phyloP scores from a whole-genome alignment of 2,113 vertebrate species.

The Ornithorhynchus anatinus region DNA sequence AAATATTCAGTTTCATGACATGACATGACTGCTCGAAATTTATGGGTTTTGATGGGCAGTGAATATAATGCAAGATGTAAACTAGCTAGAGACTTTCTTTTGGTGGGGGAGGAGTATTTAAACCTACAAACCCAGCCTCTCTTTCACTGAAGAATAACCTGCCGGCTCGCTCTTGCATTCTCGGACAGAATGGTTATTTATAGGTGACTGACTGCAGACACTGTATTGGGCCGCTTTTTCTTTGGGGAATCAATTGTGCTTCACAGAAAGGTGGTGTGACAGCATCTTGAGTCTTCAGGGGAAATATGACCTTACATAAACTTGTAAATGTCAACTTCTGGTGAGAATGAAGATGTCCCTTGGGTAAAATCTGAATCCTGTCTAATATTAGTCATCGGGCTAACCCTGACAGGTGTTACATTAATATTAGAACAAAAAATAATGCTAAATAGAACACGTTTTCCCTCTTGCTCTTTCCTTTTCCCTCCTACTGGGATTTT shows the following conservation, averaged over 20 bases:
- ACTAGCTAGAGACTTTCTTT: neutral
- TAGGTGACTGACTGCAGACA: neutral
- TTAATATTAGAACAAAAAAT: neutral
- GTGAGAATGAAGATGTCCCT: neutral
- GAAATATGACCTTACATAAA: constrained; percentile 49
- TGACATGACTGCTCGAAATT: too few relatives aligned
- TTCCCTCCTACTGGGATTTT: too few relatives aligned
- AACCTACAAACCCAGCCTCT: neutral
- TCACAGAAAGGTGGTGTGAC: constrained; percentile 12
- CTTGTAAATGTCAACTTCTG: constrained; percentile 47
- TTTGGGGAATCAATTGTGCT: constrained; percentile 40
- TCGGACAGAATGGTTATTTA: neutral
- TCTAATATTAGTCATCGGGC: neutral
- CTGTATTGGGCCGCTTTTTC: neutral
- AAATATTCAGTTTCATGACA: too few relatives aligned
- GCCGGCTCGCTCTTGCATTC: neutral
- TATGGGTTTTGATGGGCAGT: too few relatives aligned
- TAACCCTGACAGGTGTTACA: neutral
- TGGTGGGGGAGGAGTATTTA: neutral
- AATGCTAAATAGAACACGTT: neutral
- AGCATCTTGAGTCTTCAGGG: constrained; percentile 26
- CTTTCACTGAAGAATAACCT: neutral
- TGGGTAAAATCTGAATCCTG: constrained; percentile 4
- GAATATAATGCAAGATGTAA: too few relatives aligned
- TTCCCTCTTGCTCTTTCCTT: rapidly evolving